Conservation (phyloP, 2,888 invertebrate species). For the Liposcelis brunnea region DNA sequence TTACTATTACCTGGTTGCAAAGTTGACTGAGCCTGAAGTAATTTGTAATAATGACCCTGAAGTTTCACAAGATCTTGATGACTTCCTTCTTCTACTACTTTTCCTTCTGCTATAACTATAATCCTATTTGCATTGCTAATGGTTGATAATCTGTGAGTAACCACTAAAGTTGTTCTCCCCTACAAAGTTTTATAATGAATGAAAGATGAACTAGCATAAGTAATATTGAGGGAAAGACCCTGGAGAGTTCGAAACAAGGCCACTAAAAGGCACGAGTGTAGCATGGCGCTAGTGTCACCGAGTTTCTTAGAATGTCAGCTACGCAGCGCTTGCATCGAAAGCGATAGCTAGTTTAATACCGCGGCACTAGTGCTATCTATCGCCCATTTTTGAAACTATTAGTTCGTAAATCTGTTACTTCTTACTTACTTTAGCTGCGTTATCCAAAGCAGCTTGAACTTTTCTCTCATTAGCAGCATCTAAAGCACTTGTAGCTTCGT, state of each 20-base stretch:
- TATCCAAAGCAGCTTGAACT: slow-evolving; percentile 65
- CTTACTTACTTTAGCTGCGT: slow-evolving; percentile 30
- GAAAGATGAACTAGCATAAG: background rate
- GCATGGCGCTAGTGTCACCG: no score
- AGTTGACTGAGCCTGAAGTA: slow-evolving; percentile 47
- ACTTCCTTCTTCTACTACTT: slow-evolving; percentile 49
- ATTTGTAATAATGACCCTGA: slow-evolving; percentile 47
- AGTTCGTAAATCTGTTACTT: no score
- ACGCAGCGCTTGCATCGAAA: no score
- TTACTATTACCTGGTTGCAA: slow-evolving; percentile 8
- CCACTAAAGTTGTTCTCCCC: slow-evolving; percentile 60
- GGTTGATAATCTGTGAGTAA: slow-evolving; percentile 60
- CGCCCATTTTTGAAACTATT: no score
- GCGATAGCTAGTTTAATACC: no score
- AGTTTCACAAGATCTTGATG: slow-evolving; percentile 47
- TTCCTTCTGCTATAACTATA: slow-evolving; percentile 36
- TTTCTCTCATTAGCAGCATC: slow-evolving; percentile 64
- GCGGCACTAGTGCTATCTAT: no score
- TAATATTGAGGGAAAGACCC: no score
- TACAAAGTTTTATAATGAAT: slow-evolving; percentile 19
- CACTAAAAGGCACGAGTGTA: no score
- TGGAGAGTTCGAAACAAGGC: no score
- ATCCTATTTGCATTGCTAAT: slow-evolving; percentile 56
- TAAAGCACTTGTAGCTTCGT: slow-evolving; percentile 72
- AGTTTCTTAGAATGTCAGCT: no score